Conservation (phyloP, 1,140 invertebrate genomes). For the silkworm (Bombyx mori) region ASM3026992v2 NC_085107.1:14211001-14211500, state of each 20-base stretch:
- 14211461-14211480: constrained; percentile 56
- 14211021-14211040: not conserved
- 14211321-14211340: constrained; percentile 62
- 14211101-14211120: constrained; percentile 80
- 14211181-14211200: constrained; percentile 33
- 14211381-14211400: constrained; percentile 86
- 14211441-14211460: constrained; percentile 63
- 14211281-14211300: constrained; percentile 52
- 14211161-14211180: constrained; percentile 50
- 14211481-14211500: constrained; percentile 41
- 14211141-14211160: constrained; percentile 56
- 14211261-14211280: constrained; percentile 37
- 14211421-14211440: constrained; percentile 75
- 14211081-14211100: constrained; percentile 85
- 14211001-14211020: not conserved
- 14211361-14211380: constrained; percentile 82
- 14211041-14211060: not conserved
- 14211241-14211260: constrained; percentile 44
- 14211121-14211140: constrained; percentile 61
- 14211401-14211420: constrained; percentile 81
- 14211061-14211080: constrained; percentile 76
- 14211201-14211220: constrained; percentile 20
- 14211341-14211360: constrained; percentile 75
- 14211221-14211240: constrained; percentile 33
- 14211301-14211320: constrained; percentile 53